These are phyloP conservation scores for Danaus melanippus DNA, from an alignment of 1,140 invertebrate genomes.

Conservation along the genomic window DNA sequence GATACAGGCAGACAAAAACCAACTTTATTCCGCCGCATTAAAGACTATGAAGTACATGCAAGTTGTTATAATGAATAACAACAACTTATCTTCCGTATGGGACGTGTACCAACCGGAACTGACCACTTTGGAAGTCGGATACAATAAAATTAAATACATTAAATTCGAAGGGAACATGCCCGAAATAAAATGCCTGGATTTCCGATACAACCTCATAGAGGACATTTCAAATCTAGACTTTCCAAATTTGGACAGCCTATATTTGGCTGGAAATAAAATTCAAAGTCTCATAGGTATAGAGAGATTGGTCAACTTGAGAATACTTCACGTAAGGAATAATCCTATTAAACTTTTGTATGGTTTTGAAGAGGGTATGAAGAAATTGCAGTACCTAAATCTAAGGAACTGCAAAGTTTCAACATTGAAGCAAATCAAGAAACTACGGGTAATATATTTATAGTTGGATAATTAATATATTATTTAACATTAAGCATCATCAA, in stretches of 20 bases:
- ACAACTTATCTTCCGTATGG: constrained; percentile 58
- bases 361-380: constrained; percentile 49
- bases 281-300: constrained; percentile 53
- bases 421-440: constrained; percentile 68
- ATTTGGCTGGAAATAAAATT: constrained; percentile 67
- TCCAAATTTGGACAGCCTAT: constrained; percentile 63
- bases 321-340: constrained; percentile 70
- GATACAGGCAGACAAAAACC: constrained; percentile 70
- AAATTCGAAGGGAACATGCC: constrained; percentile 48
- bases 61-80: constrained; percentile 69
- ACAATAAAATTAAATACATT: constrained; percentile 59
- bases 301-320: constrained; percentile 60
- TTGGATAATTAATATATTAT: not conserved
- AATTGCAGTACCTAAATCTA: constrained; percentile 71
- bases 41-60: constrained; percentile 71
- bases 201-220: constrained; percentile 66
- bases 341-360: constrained; percentile 66
- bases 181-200: constrained; percentile 61
- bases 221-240: constrained; percentile 59
- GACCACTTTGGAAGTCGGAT: constrained; percentile 67
- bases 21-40: constrained; percentile 57
- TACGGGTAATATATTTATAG: constrained; percentile 39
- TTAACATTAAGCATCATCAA: not conserved
- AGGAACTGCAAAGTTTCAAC: constrained; percentile 67
- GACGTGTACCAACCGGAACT: constrained; percentile 70